A percentile compares a stretch with the other conserved stretches of the same genome.
Conservation (phyloP, 2,113 vertebrate genomes). For the Periophthalmus modestus region DNA sequence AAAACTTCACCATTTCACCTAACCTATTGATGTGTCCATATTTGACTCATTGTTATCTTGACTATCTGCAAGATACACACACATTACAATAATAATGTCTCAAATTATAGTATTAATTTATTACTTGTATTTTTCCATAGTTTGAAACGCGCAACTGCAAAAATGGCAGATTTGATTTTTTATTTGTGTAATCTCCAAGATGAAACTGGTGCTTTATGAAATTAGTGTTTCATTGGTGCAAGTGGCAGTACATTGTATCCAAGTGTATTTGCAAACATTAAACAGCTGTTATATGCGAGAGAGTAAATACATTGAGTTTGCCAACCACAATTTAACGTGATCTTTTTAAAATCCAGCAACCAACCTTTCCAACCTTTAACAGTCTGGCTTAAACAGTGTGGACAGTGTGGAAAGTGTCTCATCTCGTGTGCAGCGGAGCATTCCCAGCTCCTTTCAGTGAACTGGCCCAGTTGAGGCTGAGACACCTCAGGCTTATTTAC, state of each 20-base stretch:
- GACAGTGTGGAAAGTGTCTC: constrained; percentile 8
- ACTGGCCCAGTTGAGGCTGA: constrained; percentile 2
- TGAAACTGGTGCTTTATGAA: not conserved
- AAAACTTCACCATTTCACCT: constrained; percentile 12
- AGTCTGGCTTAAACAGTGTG: not conserved
- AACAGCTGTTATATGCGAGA: constrained; percentile 15
- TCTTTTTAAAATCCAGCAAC: constrained; percentile 31
- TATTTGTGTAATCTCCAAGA: not conserved
- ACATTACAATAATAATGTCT: no score
- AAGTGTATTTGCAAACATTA: constrained; percentile 24
- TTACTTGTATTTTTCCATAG: no score
- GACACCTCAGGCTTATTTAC: constrained; percentile 15
- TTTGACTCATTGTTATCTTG: not conserved
- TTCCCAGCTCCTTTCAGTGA: constrained; percentile 13
- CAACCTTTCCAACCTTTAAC: not conserved
- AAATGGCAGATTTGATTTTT: not conserved
- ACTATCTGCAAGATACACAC: not conserved
- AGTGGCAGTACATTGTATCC: not conserved
- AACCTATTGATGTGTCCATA: not conserved
- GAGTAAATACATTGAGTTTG: constrained; percentile 38
- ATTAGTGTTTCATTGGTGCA: not conserved
- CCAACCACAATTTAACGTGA: not conserved
- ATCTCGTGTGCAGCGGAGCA: constrained; percentile 8
- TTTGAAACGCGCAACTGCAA: not conserved
- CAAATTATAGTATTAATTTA: no score